Base-by-base conservation (phyloP, 1,140 invertebrate genomes). In the Holotrichia oblita region DNA sequence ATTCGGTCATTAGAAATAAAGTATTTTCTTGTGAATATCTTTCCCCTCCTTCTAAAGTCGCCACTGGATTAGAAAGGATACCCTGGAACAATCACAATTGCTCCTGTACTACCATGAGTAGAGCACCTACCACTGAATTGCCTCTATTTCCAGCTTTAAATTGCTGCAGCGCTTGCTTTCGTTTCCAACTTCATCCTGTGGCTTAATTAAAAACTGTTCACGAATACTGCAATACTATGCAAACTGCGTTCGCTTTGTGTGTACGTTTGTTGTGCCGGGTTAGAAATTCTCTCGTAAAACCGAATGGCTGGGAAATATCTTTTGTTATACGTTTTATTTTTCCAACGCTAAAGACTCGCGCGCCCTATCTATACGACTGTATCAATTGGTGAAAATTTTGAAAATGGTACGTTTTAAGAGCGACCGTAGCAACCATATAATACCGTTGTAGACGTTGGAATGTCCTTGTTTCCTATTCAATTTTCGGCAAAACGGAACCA, bases 151-250 rank as follows among this genome's bases (percentile, higher is more conserved):
- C 48, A 55, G 48, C 48, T 55, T 55, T 55, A 55, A 55, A 55
- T 55, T 55, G 48, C 14, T n/a, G 48, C 48, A 3, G 12, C 6
- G 14, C 48, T 55, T 55, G 48, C 12, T 14, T 55, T 55, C 48
- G 48, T 14, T 55, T 55, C 48, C 12, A 17, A 55, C 48, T 55
- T 17, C 14, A 55, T 55, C 48, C 48, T 55, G 48, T 55, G 48
- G 48, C 48, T 55, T 55, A 55, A 55, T 55, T 55, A 55, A 55
- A 55, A 55, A 55, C 48, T 55, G 48, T 55, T 55, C 48, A 17
- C 14, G 48, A 55, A 17, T 55, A 17, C 48, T 55, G 48, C 48
- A 55, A 55, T 55, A 55, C 48, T 55, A 55, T 55, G 14, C 48
- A 55, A 55, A 55, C 48, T 17, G 48, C 48, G 48, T 17, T 17